Base-by-base conservation (phyloP, 2,797 vertebrate species). In the Alfaro cultratus region DNA sequence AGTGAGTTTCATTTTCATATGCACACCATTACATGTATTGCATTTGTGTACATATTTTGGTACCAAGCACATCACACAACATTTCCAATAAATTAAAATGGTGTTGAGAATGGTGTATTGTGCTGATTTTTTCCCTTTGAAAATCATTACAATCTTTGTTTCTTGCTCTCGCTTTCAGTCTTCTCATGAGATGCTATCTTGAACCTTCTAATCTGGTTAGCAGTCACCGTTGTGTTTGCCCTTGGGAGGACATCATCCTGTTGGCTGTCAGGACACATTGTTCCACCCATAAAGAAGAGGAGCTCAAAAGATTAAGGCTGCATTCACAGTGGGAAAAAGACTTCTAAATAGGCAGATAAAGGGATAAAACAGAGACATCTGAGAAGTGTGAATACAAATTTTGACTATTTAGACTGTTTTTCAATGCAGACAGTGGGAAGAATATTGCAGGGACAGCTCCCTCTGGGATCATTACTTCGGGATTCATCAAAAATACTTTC, bases 171-270 rank as follows among this genome's bases (percentile, higher is more conserved):
- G 51, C 73, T 81, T 85, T 85, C 78, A 81, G 74, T 85, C 82
- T 79, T 71, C 83, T 83, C 87, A 87, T 45, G 53, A 78, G 89
- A 94, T 93, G 83, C 82, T 91, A 94, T 95, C 94, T 85, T 55
- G 47, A 78, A 92, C 76, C 82, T 87, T 90, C 92, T 93, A 93
- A 94, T 94, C 91, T 90, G 85, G 86, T 92, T 91, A 93, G 87
- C 84, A 92, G 88, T 90, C 88, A 85, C 83, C 87, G 79, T 85
- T 89, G 82, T 93, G 90, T 86, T 86, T 86, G 90, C 89, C 91
- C 85, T 81, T 49, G 78, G 88, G 92, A 92, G 84, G 87, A 85
- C 49, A 26, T 79, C 86, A 76, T 83, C 81, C 80, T 90, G 91
- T 90, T 57, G 76, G 78, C 88, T 93, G 92, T 90, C 91, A 91